Conservation (phyloP, 2,888 invertebrate species). For the Cheilosia urbana region DNA sequence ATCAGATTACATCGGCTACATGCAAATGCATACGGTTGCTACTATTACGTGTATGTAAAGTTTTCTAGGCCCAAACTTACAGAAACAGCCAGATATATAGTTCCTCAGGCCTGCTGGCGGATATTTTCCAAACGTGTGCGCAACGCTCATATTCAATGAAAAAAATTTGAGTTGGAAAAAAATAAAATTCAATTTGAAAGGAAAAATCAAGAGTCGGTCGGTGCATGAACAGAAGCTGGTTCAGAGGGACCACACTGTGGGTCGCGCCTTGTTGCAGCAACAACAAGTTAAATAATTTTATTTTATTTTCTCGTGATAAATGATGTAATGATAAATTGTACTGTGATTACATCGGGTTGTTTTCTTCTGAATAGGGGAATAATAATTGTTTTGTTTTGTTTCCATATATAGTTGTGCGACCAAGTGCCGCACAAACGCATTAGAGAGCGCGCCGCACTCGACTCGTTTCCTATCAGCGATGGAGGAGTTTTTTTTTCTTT, state of each 20-base stretch:
- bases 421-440: slow-evolving; percentile 6
- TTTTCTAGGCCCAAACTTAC: slow-evolving; percentile 1
- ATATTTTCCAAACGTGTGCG: not conserved
- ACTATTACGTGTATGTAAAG: not conserved
- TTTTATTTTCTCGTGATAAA: slow-evolving; percentile 30
- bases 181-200: slow-evolving; percentile 5
- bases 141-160: slow-evolving; percentile 12
- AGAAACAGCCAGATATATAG: not conserved
- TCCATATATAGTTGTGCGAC: slow-evolving; percentile 32
- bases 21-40: not conserved
- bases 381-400: slow-evolving; percentile 31
- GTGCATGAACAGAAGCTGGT: slow-evolving; percentile 14
- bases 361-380: slow-evolving; percentile 22
- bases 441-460: not conserved
- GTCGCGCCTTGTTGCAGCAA: slow-evolving; percentile 11
- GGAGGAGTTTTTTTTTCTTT: not conserved
- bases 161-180: slow-evolving; percentile 6
- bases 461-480: not conserved
- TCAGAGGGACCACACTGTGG: slow-evolving; percentile 7
- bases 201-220: slow-evolving; percentile 10
- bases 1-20: slow-evolving; percentile 11
- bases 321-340: slow-evolving; percentile 58
- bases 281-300: slow-evolving; percentile 4
- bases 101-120: not conserved
- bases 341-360: slow-evolving; percentile 54